These are phyloP conservation scores for Cataglyphis albicans DNA, from an alignment of 2,888 invertebrate species.

Conservation along the genomic window DNA sequence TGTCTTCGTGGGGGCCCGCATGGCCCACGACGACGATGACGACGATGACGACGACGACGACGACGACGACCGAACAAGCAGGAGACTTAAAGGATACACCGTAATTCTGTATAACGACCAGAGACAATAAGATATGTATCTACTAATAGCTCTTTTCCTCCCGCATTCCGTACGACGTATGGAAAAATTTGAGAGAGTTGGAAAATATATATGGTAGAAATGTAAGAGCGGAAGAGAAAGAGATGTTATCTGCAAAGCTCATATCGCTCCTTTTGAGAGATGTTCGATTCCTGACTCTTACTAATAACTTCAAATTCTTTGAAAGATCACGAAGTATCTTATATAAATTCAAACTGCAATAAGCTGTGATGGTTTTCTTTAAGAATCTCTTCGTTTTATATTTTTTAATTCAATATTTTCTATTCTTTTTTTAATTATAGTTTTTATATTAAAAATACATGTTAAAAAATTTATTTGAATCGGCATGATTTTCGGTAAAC, in stretches of 20 bases:
- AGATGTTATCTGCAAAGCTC: conserved; percentile 42
- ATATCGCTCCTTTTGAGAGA: neutral
- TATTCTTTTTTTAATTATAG: neutral
- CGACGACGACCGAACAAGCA: conserved; percentile 43
- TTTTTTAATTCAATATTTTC: neutral
- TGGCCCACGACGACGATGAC: conserved; percentile 70
- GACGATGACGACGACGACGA: conserved; percentile 43
- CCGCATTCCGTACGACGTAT: neutral
- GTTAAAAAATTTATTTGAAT: neutral
- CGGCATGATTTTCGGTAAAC: too few relatives aligned
- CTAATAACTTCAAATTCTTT: conserved; percentile 16
- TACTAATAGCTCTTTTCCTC: conserved; percentile 48
- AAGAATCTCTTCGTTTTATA: neutral
- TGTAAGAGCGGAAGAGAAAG: conserved; percentile 8
- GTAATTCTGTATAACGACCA: conserved; percentile 67
- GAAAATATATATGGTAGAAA: conserved; percentile 19
- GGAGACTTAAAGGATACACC: conserved; percentile 62
- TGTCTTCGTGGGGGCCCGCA: conserved; percentile 76
- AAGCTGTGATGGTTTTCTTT: neutral
- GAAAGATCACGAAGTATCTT: neutral
- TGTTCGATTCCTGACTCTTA: neutral
- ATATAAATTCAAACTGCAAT: conserved; percentile 23
- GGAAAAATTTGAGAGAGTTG: conserved; percentile 21
- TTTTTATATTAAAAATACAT: neutral
- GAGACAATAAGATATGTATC: conserved; percentile 76